Base-by-base conservation (phyloP, 2,888 invertebrate species). In the Leucania comma region DNA sequence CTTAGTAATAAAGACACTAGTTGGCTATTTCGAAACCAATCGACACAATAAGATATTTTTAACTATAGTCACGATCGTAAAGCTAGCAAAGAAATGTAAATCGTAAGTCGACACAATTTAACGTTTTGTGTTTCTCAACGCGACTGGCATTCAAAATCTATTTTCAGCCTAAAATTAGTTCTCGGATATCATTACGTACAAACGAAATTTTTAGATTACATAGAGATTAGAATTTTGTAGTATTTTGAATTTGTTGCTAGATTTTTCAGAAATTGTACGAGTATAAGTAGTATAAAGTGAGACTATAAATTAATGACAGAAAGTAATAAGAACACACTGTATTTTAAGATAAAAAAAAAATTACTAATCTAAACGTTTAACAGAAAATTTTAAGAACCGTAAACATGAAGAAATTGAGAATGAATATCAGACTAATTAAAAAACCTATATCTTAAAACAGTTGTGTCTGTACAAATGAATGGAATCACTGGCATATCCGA, bases 151-250 rank as follows among this genome's bases (percentile, higher is more conserved):
- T 56, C 61, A 17, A 64, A 59, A 60, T 57, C 56, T 58, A 60
- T 70, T 63, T 74, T 63, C 61, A 77, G 69, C 54, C 51, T 70
- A 69, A 61, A 66, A 74, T 63, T 62, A 61, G 50, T 58, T 74
- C 73, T 75, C 67, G 29, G 50, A 72, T 62, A 74, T 80, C 65
- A 80, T 77, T 72, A 81, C 83, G 83, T 85, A 84, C 85, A 85
- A 85, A 84, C 35, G 54, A 75, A 76, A 71, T 54, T 61, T 72
- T 68, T 73, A 72, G 72, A 77, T 75, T 60, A 73, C 35, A 20
- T 83, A 83, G 72, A 72, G 1, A 64, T 68, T 72, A 79, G 67
- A 72, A 72, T 60, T 61, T 64, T 73, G 70, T 74, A 80, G 84
- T 69, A 20, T 72, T 79, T 72, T 75, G 72, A 72, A 79, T 75